These are phyloP conservation scores for Cyprinella venusta DNA, from an alignment of 2,797 vertebrate genomes.

Conservation along the genomic window DNA sequence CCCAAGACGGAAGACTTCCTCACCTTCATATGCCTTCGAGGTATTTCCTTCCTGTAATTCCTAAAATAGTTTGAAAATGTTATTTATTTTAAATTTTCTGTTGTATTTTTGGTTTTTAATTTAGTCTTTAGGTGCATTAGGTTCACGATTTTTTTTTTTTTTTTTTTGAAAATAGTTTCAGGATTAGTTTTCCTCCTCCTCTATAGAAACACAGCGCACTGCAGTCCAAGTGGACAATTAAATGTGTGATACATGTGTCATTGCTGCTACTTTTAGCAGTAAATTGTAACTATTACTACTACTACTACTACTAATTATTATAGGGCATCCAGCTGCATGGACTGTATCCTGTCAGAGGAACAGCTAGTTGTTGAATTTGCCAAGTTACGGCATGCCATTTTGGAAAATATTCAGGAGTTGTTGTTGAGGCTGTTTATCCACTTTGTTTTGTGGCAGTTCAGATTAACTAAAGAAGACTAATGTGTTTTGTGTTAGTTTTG, in stretches of 20 bases:
- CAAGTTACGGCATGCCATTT: background rate
- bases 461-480: slow-evolving; percentile 2
- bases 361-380: background rate
- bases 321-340: background rate
- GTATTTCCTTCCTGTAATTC: too few species aligned
- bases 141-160: background rate
- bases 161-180: background rate
- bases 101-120: background rate
- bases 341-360: background rate
- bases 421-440: background rate
- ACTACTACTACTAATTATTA: too few species aligned
- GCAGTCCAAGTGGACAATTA: background rate
- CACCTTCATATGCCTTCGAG: slow-evolving; percentile 99
- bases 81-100: background rate
- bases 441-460: background rate
- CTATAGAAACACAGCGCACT: too few species aligned
- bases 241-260: background rate
- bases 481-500: slow-evolving; percentile 9
- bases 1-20: slow-evolving; percentile 99
- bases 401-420: background rate
- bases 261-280: background rate
- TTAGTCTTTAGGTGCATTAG: background rate
- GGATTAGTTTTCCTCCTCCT: background rate
- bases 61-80: background rate
- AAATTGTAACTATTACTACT: slow-evolving; percentile 1